A percentile compares a stretch with the other conserved stretches of the same genome.
Conservation (phyloP, 2,797 vertebrate genomes). For the Siniperca scherzeri region DNA sequence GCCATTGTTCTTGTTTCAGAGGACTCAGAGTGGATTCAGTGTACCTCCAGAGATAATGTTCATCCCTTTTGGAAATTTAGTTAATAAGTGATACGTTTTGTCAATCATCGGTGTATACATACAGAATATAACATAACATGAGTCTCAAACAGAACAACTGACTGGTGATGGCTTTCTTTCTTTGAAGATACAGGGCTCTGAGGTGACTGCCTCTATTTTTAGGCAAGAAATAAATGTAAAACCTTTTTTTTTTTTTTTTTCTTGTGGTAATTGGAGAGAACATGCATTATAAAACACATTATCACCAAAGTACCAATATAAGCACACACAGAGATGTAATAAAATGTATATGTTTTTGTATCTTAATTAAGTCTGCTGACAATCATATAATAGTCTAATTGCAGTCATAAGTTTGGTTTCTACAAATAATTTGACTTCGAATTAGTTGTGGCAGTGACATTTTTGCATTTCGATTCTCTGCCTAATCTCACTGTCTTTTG, state of each 20-base stretch:
- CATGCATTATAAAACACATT: neutral
- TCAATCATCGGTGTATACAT: neutral
- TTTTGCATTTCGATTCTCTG: neutral
- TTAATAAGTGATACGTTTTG: constrained; percentile 22
- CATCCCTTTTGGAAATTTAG: constrained; percentile 19
- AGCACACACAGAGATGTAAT: neutral
- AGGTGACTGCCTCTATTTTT: neutral
- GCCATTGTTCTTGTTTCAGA: constrained; percentile 34
- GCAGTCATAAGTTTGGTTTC: neutral
- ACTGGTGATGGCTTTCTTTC: neutral
- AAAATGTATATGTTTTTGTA: neutral
- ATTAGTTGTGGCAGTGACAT: constrained; percentile 3
- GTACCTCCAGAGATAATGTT: constrained; percentile 17
- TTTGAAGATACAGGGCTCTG: neutral
- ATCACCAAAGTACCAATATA: neutral
- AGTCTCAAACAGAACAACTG: neutral
- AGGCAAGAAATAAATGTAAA: neutral
- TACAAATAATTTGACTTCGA: neutral
- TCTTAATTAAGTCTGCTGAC: neutral
- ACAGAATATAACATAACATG: neutral
- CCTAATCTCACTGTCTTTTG: neutral
- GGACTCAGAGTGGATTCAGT: constrained; percentile 15
- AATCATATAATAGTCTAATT: neutral
- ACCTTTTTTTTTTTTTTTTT: neutral
- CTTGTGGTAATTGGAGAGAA: neutral